Conservation (phyloP, 2,113 vertebrate genomes). For the Vombatus ursinus region DNA sequence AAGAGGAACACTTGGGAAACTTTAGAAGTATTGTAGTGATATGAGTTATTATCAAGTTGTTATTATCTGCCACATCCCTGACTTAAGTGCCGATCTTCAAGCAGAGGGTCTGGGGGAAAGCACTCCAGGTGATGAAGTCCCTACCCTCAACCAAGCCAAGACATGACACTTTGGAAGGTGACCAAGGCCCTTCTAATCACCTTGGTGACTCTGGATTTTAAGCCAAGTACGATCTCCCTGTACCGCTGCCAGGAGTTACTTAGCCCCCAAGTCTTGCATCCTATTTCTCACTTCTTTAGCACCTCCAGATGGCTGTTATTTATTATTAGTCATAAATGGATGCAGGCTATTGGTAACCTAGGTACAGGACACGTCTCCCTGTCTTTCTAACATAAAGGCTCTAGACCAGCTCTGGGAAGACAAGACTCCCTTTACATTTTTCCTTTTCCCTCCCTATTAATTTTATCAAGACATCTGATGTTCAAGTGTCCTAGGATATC, state of each 20-base stretch:
- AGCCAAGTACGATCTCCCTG: not conserved
- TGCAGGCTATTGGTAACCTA: too few relatives aligned
- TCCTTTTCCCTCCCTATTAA: accelerated
- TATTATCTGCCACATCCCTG: not conserved
- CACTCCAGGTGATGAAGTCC: not conserved
- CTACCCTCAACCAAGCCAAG: not conserved
- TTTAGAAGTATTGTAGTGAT: not conserved
- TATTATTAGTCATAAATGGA: not conserved
- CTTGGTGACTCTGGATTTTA: not conserved
- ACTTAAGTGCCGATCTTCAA: not conserved
- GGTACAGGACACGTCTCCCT: not conserved
- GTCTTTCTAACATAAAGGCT: not conserved
- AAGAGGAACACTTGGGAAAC: not conserved
- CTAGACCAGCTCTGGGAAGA: not conserved
- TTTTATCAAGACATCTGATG: not conserved
- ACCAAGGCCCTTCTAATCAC: not conserved
- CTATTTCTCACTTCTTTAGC: not conserved
- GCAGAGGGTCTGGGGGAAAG: not conserved
- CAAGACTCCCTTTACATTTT: not conserved
- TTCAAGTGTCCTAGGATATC: not conserved
- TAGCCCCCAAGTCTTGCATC: not conserved
- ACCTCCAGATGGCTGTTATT: not conserved
- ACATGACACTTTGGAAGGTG: not conserved
- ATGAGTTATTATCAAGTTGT: not conserved
- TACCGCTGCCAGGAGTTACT: not conserved